Percentiles rank a stretch among this genome's conserved stretches.
Conservation (phyloP, 2,797 vertebrate species). For the Platyrinchus mystaceus region DNA sequence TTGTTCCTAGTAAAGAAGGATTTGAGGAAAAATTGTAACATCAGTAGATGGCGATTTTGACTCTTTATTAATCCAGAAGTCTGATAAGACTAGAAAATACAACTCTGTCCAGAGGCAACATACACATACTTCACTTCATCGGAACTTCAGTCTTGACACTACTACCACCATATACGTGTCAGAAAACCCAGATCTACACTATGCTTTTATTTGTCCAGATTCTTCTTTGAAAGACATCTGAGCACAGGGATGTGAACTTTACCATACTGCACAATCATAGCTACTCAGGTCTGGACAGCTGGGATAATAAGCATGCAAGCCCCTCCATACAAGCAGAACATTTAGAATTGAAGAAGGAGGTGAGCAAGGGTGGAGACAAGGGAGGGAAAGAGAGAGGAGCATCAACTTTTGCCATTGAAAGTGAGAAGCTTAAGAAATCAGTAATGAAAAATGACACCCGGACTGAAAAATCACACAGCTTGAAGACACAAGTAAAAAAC, state of each 20-base stretch:
- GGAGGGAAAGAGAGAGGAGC: not conserved
- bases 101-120: not conserved
- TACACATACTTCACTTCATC: accelerated
- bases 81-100: too few relatives aligned
- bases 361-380: accelerated
- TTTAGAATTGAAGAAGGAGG: not conserved
- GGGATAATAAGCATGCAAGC: not conserved
- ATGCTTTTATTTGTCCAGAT: not conserved
- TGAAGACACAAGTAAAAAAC: not conserved
- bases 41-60: not conserved
- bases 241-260: not conserved
- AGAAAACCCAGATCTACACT: not conserved
- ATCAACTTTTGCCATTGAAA: not conserved
- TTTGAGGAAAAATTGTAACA: not conserved
- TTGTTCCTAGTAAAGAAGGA: not conserved
- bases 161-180: not conserved
- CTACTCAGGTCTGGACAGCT: not conserved
- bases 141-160: not conserved
- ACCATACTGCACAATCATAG: not conserved
- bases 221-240: not conserved
- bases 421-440: not conserved
- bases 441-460: not conserved
- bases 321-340: not conserved
- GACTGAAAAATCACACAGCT: not conserved
- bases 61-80: not conserved